Conservation (phyloP, 2,113 vertebrate species). For the Egretta garzetta region DNA sequence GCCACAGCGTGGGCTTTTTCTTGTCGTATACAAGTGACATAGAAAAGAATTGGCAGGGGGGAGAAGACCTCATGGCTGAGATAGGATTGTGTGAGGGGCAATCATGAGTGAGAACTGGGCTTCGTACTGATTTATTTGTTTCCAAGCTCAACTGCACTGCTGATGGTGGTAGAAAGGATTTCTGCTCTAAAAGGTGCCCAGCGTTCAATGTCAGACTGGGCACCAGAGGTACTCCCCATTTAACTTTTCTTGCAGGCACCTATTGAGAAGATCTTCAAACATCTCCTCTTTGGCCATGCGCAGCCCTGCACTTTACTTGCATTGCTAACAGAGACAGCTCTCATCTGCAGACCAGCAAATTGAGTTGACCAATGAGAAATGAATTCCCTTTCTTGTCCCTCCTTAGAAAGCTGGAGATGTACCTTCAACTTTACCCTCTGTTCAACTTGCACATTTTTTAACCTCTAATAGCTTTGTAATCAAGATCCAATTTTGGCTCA, state of each 20-base stretch:
- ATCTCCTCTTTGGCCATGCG: not conserved
- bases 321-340: not conserved
- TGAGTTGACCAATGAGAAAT: not conserved
- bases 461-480: slow-evolving; percentile 8
- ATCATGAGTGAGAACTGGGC: accelerated
- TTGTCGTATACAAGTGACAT: not conserved
- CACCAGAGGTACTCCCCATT: not conserved
- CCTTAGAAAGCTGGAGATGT: not conserved
- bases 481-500: not conserved
- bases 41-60: not conserved
- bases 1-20: not conserved
- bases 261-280: not conserved
- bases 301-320: not conserved
- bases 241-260: not conserved
- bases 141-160: not conserved
- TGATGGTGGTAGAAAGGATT: not conserved
- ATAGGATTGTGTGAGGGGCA: not conserved
- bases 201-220: not conserved
- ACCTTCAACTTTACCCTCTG: not conserved
- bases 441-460: not conserved
- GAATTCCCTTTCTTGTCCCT: not conserved
- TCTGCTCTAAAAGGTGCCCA: not conserved
- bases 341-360: not conserved
- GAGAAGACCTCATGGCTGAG: not conserved
- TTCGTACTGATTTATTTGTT: not conserved